These are phyloP conservation scores for Willowsia nigromaculata DNA, from an alignment of 2,888 invertebrate genomes.

Conservation along the genomic window DNA sequence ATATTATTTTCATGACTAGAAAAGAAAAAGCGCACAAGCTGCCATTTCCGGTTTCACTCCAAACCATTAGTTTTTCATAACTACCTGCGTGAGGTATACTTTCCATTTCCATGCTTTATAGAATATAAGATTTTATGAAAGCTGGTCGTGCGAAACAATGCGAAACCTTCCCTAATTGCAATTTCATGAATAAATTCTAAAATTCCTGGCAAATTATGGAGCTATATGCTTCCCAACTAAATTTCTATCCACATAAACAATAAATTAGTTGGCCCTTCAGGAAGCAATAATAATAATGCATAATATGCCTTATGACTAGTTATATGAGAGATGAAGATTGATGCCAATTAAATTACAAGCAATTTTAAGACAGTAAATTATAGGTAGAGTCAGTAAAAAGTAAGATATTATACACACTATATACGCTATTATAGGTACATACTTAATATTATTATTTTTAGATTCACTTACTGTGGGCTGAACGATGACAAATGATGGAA, in stretches of 20 bases:
- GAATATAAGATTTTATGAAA: too few relatives aligned
- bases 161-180: too few relatives aligned
- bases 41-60: too few relatives aligned
- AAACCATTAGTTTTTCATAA: too few relatives aligned
- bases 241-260: too few relatives aligned
- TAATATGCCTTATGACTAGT: neutral
- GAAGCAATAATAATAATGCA: neutral
- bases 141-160: too few relatives aligned
- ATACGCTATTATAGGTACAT: conserved; percentile 12
- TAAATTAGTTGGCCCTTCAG: neutral
- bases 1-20: neutral
- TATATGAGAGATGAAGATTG: too few relatives aligned
- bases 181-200: too few relatives aligned
- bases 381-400: neutral
- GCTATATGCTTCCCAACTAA: too few relatives aligned
- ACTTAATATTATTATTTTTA: conserved; percentile 43
- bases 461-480: conserved; percentile 78
- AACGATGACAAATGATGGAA: conserved; percentile 67
- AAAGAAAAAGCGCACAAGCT: neutral
- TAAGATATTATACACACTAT: conserved; percentile 19
- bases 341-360: neutral
- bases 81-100: too few relatives aligned
- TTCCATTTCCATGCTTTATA: too few relatives aligned
- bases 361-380: neutral
- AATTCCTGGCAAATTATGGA: too few relatives aligned